phyloP scores from a whole-genome alignment of 1,140 invertebrate species.

The Euschistus heros region DNA sequence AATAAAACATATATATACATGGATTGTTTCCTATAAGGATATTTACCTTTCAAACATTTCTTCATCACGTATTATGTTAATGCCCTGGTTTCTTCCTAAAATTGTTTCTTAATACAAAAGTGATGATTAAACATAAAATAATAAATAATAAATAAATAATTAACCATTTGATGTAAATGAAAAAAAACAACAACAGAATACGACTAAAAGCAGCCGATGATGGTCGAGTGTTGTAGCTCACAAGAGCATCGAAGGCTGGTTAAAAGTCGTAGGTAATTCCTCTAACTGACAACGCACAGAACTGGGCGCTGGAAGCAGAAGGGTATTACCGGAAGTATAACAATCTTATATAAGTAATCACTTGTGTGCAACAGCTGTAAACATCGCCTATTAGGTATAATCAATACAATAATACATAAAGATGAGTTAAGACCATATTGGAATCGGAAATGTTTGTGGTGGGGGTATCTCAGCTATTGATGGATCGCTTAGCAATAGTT shows the following conservation, averaged over 20 bases:
- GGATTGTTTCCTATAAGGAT: too few species aligned
- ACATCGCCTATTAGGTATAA: too few species aligned
- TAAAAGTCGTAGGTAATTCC: background rate
- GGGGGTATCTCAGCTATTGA: background rate
- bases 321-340: background rate
- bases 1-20: too few species aligned
- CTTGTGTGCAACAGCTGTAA: background rate
- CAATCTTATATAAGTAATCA: background rate
- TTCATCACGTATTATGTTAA: background rate
- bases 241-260: background rate
- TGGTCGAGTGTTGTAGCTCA: background rate
- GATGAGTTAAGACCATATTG: background rate
- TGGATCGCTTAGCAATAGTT: too few species aligned
- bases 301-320: background rate
- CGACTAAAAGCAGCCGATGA: background rate
- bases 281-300: background rate
- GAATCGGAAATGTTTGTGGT: background rate
- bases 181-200: background rate
- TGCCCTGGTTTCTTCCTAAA: background rate
- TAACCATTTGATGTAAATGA: background rate
- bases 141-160: background rate
- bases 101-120: background rate
- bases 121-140: background rate
- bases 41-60: too few species aligned
- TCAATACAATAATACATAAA: background rate